phyloP scores from a whole-genome alignment of 92 coral and sea anemone species.

The Plumapathes pennacea region DNA sequence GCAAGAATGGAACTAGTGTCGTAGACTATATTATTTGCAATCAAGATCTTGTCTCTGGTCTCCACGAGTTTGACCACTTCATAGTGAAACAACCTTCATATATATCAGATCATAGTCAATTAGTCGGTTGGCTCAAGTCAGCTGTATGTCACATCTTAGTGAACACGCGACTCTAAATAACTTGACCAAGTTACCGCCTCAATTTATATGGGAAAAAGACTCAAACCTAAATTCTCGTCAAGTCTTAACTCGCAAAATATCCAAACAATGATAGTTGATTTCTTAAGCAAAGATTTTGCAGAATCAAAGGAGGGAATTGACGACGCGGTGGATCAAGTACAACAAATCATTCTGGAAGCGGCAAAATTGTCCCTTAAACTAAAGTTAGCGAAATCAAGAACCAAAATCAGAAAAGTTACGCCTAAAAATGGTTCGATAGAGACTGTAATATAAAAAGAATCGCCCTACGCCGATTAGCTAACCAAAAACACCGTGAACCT shows the following conservation, averaged over 20 bases:
- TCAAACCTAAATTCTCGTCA: conserved; percentile 4
- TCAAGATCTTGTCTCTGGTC: conserved; percentile 3
- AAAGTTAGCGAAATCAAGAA: conserved; percentile 2
- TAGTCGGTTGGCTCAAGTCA: conserved; percentile 14
- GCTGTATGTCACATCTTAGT: background rate
- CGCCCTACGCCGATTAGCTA: conserved; percentile 28
- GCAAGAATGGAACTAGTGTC: conserved; percentile 29
- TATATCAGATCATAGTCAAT: conserved; percentile 24
- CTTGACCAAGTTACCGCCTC: conserved; percentile 6
- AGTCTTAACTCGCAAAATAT: conserved; percentile 7
- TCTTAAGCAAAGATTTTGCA: conserved; percentile 2
- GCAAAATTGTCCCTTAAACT: conserved; percentile 23
- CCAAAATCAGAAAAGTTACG: background rate
- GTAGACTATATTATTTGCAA: conserved; percentile 25
- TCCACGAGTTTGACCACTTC: conserved; percentile 11
- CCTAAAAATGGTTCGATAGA: conserved; percentile 33
- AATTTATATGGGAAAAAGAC: conserved; percentile 29
- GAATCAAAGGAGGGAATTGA: conserved; percentile 8
- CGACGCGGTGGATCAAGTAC: conserved; percentile 1
- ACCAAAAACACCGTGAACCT: conserved; percentile 40
- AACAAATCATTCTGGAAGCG: conserved; percentile 9
- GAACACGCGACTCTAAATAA: background rate
- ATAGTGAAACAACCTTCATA: conserved; percentile 32
- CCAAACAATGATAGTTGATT: conserved; percentile 4
- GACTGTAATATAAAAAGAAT: conserved; percentile 23